phyloP scores from a whole-genome alignment of 2,888 invertebrate genomes.

The Cylloceria caligata region DNA sequence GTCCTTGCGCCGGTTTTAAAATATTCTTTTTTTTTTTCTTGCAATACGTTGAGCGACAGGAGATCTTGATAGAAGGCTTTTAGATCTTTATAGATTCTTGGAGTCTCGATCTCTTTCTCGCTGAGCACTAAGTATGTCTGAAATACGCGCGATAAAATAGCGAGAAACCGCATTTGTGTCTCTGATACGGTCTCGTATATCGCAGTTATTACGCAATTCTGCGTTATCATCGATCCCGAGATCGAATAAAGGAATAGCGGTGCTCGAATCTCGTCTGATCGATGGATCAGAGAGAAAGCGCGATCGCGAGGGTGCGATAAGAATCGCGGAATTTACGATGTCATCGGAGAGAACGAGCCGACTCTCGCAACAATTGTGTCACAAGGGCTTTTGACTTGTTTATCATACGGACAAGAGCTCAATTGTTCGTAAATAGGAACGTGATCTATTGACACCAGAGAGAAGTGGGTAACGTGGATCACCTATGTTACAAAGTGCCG shows the following conservation, averaged over 20 bases:
- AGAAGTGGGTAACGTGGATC: background rate
- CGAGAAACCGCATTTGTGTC: background rate
- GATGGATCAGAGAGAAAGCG: conserved; percentile 62
- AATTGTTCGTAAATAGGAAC: conserved; percentile 16
- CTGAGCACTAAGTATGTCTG: background rate
- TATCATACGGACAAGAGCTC: background rate
- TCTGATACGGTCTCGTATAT: background rate
- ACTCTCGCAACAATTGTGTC: conserved; percentile 45
- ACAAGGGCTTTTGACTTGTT: conserved; percentile 32
- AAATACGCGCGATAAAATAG: background rate
- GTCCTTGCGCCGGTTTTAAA: conserved; percentile 63
- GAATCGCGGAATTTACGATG: conserved; percentile 64
- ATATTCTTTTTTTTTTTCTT: conserved; percentile 20
- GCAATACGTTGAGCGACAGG: background rate
- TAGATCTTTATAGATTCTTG: background rate
- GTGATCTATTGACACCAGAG: background rate
- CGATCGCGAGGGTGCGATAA: conserved; percentile 57
- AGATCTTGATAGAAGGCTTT: background rate
- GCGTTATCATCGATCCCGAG: conserved; percentile 21
- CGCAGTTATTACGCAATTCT: conserved; percentile 9
- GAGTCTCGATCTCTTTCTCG: background rate
- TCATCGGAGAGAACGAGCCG: conserved; percentile 39
- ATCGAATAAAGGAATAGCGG: conserved; percentile 27
- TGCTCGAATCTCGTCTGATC: conserved; percentile 46
- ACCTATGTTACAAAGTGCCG: background rate